These are phyloP conservation scores for Eristalis arbustorum DNA, from an alignment of 2,888 invertebrate species.

Conservation along the genomic window DNA sequence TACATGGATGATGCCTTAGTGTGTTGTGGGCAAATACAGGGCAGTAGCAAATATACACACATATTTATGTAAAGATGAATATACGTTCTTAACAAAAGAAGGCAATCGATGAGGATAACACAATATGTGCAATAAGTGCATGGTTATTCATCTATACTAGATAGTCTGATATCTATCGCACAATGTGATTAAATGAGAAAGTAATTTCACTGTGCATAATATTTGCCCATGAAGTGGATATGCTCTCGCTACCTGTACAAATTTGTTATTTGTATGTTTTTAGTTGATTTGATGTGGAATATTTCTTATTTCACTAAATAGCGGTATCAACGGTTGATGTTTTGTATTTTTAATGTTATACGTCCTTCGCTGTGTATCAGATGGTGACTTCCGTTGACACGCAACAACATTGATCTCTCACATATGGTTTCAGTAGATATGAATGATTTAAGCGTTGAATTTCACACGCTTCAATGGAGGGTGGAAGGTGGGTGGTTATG, in stretches of 20 bases:
- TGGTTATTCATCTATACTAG: constrained; percentile 49
- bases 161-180: constrained; percentile 41
- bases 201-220: constrained; percentile 15
- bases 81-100: constrained; percentile 38
- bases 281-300: too few species aligned
- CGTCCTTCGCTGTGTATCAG: too few species aligned
- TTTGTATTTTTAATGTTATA: too few species aligned
- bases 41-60: constrained; percentile 36
- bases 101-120: constrained; percentile 49
- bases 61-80: neutral
- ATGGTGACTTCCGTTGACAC: too few species aligned
- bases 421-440: too few species aligned
- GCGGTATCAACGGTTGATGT: too few species aligned
- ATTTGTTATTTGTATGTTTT: neutral
- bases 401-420: too few species aligned
- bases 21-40: constrained; percentile 13
- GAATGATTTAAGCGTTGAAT: too few species aligned
- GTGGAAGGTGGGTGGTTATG: too few species aligned
- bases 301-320: too few species aligned
- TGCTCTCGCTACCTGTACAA: neutral
- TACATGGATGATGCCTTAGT: constrained; percentile 12
- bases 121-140: constrained; percentile 39
- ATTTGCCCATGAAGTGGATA: constrained; percentile 16
- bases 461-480: too few species aligned
- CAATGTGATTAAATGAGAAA: constrained; percentile 47